Base-by-base conservation (phyloP, 2,888 invertebrate genomes). In the Nemotelus pantherinus region DNA sequence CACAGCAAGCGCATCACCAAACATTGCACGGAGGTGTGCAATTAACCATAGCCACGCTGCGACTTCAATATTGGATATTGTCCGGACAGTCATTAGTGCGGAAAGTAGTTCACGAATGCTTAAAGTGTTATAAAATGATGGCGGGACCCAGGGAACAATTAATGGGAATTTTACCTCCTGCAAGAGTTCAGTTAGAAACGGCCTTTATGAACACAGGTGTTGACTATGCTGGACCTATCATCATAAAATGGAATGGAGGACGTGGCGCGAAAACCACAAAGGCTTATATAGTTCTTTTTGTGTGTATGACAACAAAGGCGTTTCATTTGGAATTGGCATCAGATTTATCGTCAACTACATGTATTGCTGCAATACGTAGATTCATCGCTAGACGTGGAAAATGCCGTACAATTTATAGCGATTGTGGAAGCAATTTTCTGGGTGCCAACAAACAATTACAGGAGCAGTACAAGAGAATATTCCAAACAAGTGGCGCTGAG, bases 221-320 rank as follows among this genome's bases (percentile, higher is more conserved):
- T 53, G 63, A 63, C 43, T 63, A 63, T 25, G 63, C 63, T 10
- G 63, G 63, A 58, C 63, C 63, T 43, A 63, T 63, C 2, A 63
- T 7, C 7, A 63, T 63, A 43, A 63, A 2, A 25, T 63, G 63
- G 43, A 25, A 25, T 43, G 63, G 10, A 63, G 1, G 25, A 63
- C 63, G 7, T n/a, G 80, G 81, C 45, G 77, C 79, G 3, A 70
- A 70, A 43, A 77, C 76, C 2, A 64, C 58, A n/a, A 9, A 58
- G 25, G 25, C 9, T 9, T 4, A 58, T 58, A 58, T 25, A 58
- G 9, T 58, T 7, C 58, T 25, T 4, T 58, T 58, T 58, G 5
- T 82, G 3, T 83, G 58, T n/a, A n/a, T 58, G 25, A 1, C 58
- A 5, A 58, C n/a, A n/a, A 58, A n/a, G 25, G 58, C 58, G n/a